A percentile compares a stretch with the other conserved stretches of the same genome.
Conservation (phyloP, 2,113 vertebrate species). For the Chlamydotis undulata region DNA sequence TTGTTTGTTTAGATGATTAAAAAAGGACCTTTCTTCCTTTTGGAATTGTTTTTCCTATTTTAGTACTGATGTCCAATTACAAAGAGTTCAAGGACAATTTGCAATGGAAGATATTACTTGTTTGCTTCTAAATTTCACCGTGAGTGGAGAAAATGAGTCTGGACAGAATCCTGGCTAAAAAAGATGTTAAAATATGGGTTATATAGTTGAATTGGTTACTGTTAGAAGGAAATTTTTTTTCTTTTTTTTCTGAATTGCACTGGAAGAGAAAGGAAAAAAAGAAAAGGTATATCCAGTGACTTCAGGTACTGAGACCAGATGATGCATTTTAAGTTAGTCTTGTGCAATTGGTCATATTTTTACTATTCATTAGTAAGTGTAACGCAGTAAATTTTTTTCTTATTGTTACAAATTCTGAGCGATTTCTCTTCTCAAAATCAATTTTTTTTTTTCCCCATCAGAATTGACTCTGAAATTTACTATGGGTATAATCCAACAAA, state of each 20-base stretch:
- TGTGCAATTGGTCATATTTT: not conserved
- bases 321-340: not conserved
- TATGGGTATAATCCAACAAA: not conserved
- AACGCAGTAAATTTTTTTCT: not conserved
- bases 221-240: not conserved
- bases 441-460: not conserved
- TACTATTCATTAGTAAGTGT: not conserved
- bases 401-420: not conserved
- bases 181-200: not conserved
- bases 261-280: not conserved
- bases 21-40: not conserved
- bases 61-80: not conserved
- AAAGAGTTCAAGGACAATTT: conserved; percentile 24
- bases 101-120: not conserved
- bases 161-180: not conserved
- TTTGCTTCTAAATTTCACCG: conserved; percentile 9
- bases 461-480: not conserved
- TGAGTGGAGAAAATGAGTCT: not conserved
- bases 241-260: not conserved
- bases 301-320: not conserved
- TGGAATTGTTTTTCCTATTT: not conserved
- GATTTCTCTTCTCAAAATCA: not conserved
- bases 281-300: not conserved
- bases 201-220: not conserved
- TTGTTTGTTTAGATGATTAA: not conserved